A percentile compares a stretch with the other conserved stretches of the same genome.
Evolutionary conservation across 1,140 invertebrate species (phyloP).

Genomic region (Neodiprion pinetum): DNA sequence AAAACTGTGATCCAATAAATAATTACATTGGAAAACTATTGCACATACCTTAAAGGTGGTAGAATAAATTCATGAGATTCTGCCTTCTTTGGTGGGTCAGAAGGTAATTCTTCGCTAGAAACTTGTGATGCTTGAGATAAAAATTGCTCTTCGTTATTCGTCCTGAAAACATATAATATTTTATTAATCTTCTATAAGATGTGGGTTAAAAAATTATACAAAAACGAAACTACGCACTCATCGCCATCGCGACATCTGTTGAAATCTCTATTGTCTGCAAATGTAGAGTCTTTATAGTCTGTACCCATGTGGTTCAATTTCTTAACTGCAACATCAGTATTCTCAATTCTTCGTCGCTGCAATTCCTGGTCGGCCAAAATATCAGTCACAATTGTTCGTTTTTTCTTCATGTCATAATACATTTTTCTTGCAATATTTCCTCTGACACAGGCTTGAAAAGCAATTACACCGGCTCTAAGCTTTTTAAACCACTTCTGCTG

Average conservation of each 20-base stretch:
- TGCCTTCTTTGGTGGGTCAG: background rate
- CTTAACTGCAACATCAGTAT: conserved; percentile 62
- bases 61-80: conserved; percentile 11
- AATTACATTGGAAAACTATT: conserved; percentile 9
- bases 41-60: conserved; percentile 10
- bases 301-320: conserved; percentile 68
- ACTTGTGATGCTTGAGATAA: background rate
- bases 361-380: background rate
- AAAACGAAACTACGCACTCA: conserved; percentile 43
- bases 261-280: background rate
- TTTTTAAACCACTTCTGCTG: conserved; percentile 73
- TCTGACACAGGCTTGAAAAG: conserved; percentile 76
- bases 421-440: conserved; percentile 67
- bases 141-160: conserved; percentile 6
- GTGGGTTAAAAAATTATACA: conserved; percentile 13
- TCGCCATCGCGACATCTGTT: conserved; percentile 45
- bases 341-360: conserved; percentile 26
- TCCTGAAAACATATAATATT: background rate
- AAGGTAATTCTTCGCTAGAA: background rate
- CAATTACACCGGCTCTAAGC: conserved; percentile 66
- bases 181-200: background rate
- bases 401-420: conserved; percentile 57
- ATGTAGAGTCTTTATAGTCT: conserved; percentile 32
- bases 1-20: background rate
- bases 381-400: conserved; percentile 25